Percentiles rank a stretch among this genome's conserved stretches.
Conservation (phyloP, 2,888 invertebrate genomes). For the Acrobasis repandana region DNA sequence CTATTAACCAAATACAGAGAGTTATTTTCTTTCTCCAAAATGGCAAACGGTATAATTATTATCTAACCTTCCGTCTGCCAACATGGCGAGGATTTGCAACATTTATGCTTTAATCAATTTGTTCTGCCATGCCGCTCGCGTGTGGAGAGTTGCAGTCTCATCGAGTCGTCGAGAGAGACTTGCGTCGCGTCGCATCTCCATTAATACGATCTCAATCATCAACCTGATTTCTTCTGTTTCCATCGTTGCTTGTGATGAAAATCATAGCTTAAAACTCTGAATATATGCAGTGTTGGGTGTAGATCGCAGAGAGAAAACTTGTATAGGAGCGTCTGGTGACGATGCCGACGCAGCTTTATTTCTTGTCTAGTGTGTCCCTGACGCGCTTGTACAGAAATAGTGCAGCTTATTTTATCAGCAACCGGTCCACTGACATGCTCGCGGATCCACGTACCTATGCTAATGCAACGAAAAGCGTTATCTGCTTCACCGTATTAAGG, state of each 20-base stretch:
- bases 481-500: background rate
- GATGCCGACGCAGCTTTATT: constrained; percentile 44
- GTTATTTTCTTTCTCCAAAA: background rate
- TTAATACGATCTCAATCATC: background rate
- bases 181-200: background rate
- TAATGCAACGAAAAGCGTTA: background rate
- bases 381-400: constrained; percentile 49
- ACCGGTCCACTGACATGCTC: constrained; percentile 30
- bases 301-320: constrained; percentile 38
- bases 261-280: constrained; percentile 12
- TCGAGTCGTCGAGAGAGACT: background rate
- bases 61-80: background rate
- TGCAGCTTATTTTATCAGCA: constrained; percentile 37
- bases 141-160: constrained; percentile 5
- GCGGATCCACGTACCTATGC: constrained; percentile 20
- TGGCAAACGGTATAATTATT: background rate
- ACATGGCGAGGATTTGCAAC: background rate
- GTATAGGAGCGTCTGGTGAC: constrained; percentile 45
- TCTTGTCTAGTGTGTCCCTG: constrained; percentile 46
- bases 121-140: background rate
- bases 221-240: constrained; percentile 10
- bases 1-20: no score
- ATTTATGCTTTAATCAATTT: constrained; percentile 16
- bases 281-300: constrained; percentile 28
- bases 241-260: background rate